Conservation (phyloP, 2,888 invertebrate species). For the Lochmaea capreae region DNA sequence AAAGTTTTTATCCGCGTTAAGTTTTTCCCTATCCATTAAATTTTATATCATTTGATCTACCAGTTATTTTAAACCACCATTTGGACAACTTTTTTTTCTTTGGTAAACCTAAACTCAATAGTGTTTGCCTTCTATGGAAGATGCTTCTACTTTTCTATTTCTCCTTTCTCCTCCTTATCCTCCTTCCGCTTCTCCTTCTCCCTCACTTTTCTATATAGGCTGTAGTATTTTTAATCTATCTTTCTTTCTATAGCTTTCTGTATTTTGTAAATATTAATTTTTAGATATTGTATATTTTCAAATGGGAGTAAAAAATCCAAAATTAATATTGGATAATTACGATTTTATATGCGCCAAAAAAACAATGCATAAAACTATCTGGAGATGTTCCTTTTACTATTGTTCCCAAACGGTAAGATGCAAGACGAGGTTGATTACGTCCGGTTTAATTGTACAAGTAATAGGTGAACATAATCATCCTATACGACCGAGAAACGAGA, state of each 20-base stretch:
- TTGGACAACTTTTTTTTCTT: no score
- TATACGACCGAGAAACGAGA: slow-evolving; percentile 35
- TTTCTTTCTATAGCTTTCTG: neutral
- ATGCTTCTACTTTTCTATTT: no score
- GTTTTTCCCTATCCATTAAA: no score
- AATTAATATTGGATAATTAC: slow-evolving; percentile 50
- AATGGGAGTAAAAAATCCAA: slow-evolving; percentile 54
- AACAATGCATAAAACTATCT: slow-evolving; percentile 47
- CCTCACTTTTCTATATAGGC: no score
- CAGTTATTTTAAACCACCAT: no score
- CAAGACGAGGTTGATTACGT: slow-evolving; percentile 50
- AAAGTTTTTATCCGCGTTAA: no score
- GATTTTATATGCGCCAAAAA: slow-evolving; percentile 49
- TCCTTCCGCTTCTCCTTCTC: no score
- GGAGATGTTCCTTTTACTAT: slow-evolving; percentile 54
- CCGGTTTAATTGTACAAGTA: slow-evolving; percentile 50
- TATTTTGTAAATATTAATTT: slow-evolving; percentile 22
- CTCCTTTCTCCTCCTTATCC: no score
- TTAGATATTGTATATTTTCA: slow-evolving; percentile 54
- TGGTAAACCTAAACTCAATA: no score
- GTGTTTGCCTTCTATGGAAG: no score
- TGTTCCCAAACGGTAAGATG: slow-evolving; percentile 49
- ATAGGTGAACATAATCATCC: slow-evolving; percentile 49
- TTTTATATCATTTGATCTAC: no score
- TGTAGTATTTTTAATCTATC: no score